A percentile compares a stretch with the other conserved stretches of the same genome.
phyloP scores from a whole-genome alignment of 2,113 vertebrate genomes.

The Naja naja region DNA sequence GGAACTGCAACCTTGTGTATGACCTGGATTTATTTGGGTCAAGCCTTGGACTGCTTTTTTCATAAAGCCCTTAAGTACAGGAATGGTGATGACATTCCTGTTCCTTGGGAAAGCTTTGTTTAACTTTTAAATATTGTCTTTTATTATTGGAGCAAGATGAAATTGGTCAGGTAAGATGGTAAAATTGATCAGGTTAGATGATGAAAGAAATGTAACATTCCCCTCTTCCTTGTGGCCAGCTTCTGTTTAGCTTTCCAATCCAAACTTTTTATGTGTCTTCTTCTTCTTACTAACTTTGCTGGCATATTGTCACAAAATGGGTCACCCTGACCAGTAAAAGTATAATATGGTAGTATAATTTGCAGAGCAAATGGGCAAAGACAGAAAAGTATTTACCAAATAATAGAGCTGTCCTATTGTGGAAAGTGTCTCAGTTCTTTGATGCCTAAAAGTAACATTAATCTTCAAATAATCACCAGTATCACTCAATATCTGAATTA shows the following conservation, averaged over 20 bases:
- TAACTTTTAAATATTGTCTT: background rate
- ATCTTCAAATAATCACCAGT: background rate
- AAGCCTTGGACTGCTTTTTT: background rate
- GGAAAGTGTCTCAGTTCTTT: background rate
- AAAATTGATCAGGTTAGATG: background rate
- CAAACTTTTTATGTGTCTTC: background rate
- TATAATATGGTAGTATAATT: constrained; percentile 34
- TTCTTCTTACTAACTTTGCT: constrained; percentile 5
- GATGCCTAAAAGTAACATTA: background rate
- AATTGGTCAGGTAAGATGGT: constrained; percentile 11
- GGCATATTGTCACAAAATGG: constrained; percentile 11
- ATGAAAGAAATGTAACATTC: background rate
- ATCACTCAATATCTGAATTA: background rate
- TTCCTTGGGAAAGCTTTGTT: background rate
- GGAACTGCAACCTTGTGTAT: background rate
- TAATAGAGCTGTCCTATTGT: background rate
- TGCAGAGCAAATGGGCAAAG: background rate
- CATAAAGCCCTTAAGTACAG: background rate
- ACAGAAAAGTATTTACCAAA: background rate
- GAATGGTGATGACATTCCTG: background rate
- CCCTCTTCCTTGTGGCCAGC: background rate
- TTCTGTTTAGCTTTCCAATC: background rate
- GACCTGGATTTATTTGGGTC: background rate
- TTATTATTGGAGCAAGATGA: constrained; percentile 10
- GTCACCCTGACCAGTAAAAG: constrained; percentile 35